phyloP scores from a whole-genome alignment of 64 coral and sea anemone genomes.

The Pocillopora verrucosa region DNA sequence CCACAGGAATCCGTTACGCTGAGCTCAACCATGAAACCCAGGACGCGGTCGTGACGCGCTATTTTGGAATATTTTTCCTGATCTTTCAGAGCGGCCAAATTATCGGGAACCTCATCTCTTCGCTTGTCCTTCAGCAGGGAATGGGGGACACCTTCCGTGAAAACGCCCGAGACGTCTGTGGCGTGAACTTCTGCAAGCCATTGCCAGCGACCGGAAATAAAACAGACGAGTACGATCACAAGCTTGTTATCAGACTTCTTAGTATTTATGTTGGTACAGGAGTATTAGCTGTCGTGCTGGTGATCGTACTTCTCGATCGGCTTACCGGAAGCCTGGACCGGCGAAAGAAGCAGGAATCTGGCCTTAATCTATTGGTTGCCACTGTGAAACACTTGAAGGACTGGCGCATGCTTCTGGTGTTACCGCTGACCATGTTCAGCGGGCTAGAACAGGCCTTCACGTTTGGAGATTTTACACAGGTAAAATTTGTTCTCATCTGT shows the following conservation, averaged over 20 bases:
- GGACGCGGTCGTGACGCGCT: slow-evolving; percentile 90
- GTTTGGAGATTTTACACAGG: slow-evolving; percentile 90
- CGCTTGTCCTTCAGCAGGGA: slow-evolving; percentile 73
- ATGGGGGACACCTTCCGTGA: slow-evolving; percentile 47
- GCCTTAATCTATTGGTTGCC: slow-evolving; percentile 70
- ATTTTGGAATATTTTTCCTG: slow-evolving; percentile 91
- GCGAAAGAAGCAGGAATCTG: slow-evolving; percentile 70
- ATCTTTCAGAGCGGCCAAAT: slow-evolving; percentile 97
- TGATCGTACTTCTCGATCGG: slow-evolving; percentile 70
- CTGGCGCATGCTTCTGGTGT: slow-evolving; percentile 71
- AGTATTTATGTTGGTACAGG: slow-evolving; percentile 84
- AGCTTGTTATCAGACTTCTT: slow-evolving; percentile 71
- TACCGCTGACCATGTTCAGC: slow-evolving; percentile 92
- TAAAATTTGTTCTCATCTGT: not conserved
- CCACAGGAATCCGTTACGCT: slow-evolving; percentile 84
- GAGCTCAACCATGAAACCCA: slow-evolving; percentile 71
- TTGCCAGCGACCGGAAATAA: slow-evolving; percentile 2
- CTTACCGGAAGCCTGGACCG: slow-evolving; percentile 66
- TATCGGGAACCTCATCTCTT: slow-evolving; percentile 93
- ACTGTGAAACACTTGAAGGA: slow-evolving; percentile 80
- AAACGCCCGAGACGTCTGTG: slow-evolving; percentile 80
- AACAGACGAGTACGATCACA: slow-evolving; percentile 3
- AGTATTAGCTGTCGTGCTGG: slow-evolving; percentile 56
- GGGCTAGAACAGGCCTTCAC: slow-evolving; percentile 97
- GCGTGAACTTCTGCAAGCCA: slow-evolving; percentile 47